Base-by-base conservation (phyloP, 2,113 vertebrate species). In the Sprattus sprattus region DNA sequence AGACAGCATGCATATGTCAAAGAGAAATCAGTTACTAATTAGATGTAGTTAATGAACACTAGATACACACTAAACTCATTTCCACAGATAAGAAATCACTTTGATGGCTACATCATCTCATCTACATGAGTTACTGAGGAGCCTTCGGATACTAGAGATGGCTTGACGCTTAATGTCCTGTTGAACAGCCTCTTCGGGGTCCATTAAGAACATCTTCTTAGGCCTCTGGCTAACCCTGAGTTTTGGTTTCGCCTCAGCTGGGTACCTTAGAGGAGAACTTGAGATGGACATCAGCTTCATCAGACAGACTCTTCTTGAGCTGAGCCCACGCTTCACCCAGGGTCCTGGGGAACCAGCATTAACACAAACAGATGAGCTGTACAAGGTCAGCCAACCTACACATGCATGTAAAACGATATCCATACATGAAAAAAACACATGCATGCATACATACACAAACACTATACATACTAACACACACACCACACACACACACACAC, bases 201-300 rank as follows among this genome's bases (percentile, higher is more conserved):
- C 60, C 4, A n/a, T n/a, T n/a, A 64, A 25, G 22, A 64, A 8
- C 6, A 64, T 0, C 71, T 32, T 78, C 71, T 9, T 11, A 67
- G 22, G 28, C 28, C 54, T 22, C 54, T 54, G 54, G 54, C 54
- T 60, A 60, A 3, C 54, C 54, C 54, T 22, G 54, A 7, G 20
- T 22, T 18, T 20, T 60, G 54, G 0, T 20, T 60, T 4, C 18
- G 20, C 22, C 54, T 60, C 18, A 1, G 54, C 54, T 5, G 28
- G 10, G 50, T 94, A 99, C 98, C 97, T 99, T 99, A 75, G 97
- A 97, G 1, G 98, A 98, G 92, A 99, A 99, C 91, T 99, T 99
- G 22, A 99, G 96, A 89, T 99, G 98, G 88, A 99, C 98, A 84
- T 99, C 98, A 0, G 98, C 97, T 89, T 99, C 98, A 8, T 99